phyloP scores from a whole-genome alignment of 1,140 invertebrate genomes.

The Hermetia illucens region DNA sequence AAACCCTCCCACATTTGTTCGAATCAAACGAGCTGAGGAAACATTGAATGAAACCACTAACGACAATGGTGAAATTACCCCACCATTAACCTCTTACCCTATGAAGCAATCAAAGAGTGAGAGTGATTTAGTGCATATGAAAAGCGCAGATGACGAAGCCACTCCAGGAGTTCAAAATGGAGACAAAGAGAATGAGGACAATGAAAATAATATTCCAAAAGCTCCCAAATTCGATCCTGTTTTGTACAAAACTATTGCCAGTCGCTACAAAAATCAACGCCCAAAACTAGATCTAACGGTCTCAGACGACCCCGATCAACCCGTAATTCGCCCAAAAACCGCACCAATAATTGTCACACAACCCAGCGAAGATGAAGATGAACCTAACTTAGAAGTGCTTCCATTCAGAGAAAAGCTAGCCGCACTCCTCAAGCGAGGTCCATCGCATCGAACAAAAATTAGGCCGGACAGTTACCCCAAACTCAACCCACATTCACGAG shows the following conservation, averaged over 20 bases:
- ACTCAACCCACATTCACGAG: too few relatives aligned
- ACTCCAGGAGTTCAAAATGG: not conserved
- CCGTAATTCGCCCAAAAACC: not conserved
- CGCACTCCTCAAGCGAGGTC: constrained; percentile 24
- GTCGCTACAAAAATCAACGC: constrained; percentile 14
- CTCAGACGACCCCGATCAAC: not conserved
- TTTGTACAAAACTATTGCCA: constrained; percentile 27
- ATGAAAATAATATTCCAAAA: constrained; percentile 15
- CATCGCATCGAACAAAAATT: constrained; percentile 23
- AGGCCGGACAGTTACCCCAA: too few relatives aligned
- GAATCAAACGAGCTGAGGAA: not conserved
- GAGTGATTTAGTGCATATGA: not conserved
- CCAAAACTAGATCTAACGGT: constrained; percentile 7
- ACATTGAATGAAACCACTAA: not conserved
- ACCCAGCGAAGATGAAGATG: too few relatives aligned
- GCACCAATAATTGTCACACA: constrained; percentile 7
- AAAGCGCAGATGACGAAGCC: not conserved
- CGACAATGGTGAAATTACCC: constrained; percentile 7
- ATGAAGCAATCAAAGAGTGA: not conserved
- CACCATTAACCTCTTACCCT: constrained; percentile 8
- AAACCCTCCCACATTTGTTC: too few relatives aligned
- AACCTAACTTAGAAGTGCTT: too few relatives aligned
- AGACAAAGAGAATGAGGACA: not conserved
- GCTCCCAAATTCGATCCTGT: constrained; percentile 29
- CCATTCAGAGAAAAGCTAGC: constrained; percentile 28